These are phyloP conservation scores for Alces alces DNA, from an alignment of 2,113 vertebrate genomes.

Conservation along the genomic window DNA sequence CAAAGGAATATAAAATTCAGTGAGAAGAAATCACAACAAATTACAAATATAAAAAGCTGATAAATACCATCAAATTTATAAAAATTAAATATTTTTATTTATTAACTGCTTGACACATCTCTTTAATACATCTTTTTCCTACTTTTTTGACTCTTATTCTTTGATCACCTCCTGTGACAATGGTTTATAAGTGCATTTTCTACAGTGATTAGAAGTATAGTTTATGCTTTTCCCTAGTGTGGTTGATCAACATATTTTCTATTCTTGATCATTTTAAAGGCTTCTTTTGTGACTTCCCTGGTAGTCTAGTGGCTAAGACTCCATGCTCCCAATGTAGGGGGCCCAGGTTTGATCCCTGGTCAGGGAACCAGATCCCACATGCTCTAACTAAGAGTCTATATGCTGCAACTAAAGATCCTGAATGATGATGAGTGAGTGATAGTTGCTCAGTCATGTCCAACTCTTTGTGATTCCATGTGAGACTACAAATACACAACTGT, in stretches of 20 bases:
- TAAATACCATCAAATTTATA: background rate
- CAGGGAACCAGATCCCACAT: background rate
- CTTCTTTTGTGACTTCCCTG: background rate
- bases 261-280: background rate
- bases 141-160: background rate
- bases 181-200: background rate
- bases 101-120: background rate
- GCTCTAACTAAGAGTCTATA: background rate
- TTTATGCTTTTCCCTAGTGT: background rate
- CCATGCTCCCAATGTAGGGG: background rate
- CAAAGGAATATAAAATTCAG: background rate
- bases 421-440: background rate
- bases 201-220: background rate
- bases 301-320: background rate
- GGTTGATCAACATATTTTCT: background rate
- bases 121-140: background rate
- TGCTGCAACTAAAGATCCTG: background rate
- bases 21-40: background rate
- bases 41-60: background rate
- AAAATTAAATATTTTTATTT: background rate
- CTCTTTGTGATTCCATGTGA: background rate
- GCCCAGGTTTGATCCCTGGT: background rate
- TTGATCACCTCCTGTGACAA: background rate
- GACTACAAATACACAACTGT: background rate
- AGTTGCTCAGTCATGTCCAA: background rate